Evolutionary conservation across 2,888 invertebrate genomes (phyloP).

Genomic region (Drosophila anomelani): DNA sequence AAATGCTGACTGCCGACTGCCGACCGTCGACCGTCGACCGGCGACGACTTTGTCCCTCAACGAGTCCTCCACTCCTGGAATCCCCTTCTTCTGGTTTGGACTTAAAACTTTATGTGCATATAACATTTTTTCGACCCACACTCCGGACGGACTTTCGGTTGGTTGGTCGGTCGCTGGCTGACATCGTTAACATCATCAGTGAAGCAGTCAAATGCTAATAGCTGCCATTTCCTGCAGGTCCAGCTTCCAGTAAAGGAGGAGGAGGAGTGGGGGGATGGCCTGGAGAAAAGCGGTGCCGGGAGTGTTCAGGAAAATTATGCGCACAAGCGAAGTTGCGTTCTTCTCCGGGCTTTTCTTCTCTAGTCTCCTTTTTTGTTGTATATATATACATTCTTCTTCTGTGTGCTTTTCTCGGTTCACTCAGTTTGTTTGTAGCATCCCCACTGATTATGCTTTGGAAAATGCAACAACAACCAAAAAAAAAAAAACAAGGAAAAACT

Average conservation of each 20-base stretch:
- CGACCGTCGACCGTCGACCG: conserved; percentile 47
- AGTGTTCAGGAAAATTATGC: conserved; percentile 73
- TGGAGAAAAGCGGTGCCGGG: conserved; percentile 17
- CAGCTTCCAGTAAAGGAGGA: conserved; percentile 32
- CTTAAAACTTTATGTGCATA: conserved; percentile 69
- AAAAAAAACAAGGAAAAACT: conserved; percentile 1
- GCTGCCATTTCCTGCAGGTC: conserved; percentile 79
- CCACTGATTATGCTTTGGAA: conserved; percentile 47
- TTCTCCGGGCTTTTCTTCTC: conserved; percentile 7
- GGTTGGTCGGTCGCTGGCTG: conserved; percentile 47
- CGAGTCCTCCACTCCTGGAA: conserved; percentile 8
- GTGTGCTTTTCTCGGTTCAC: conserved; percentile 44
- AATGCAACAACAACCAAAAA: conserved; percentile 7
- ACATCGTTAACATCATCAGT: conserved; percentile 78
- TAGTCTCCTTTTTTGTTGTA: conserved; percentile 11
- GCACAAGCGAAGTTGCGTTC: conserved; percentile 65
- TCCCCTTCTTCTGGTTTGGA: conserved; percentile 21
- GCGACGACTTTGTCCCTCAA: conserved; percentile 54
- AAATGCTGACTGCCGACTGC: conserved; percentile 63
- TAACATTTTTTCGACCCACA: conserved; percentile 44
- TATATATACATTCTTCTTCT: conserved; percentile 12
- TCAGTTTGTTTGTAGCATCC: conserved; percentile 62
- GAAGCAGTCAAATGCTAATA: conserved; percentile 79
- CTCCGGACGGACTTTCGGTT: conserved; percentile 9
- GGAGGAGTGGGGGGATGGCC: neutral